Conservation (phyloP, 2,797 vertebrate genomes). For the Enteromius unitaeniatus region DNA sequence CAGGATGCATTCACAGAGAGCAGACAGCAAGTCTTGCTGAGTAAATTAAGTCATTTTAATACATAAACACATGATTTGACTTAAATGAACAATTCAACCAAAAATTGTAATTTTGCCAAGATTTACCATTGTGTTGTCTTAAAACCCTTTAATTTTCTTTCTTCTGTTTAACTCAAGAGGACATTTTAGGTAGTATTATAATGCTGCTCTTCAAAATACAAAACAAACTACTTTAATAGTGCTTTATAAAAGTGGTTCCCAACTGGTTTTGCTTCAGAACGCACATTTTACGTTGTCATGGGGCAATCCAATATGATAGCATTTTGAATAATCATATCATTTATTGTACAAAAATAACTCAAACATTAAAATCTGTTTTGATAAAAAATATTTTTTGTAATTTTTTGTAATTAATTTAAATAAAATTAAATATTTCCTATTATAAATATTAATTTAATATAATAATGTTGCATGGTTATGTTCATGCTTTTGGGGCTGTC, state of each 20-base stretch:
- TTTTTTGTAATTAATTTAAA: too few relatives aligned
- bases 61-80: background rate
- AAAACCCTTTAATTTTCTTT: background rate
- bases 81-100: background rate
- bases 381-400: too few relatives aligned
- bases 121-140: background rate
- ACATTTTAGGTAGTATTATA: background rate
- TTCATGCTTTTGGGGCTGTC: too few relatives aligned
- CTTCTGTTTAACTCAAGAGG: background rate
- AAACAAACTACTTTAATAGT: background rate
- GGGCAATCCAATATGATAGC: background rate
- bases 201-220: background rate
- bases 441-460: background rate
- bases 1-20: constrained; percentile 28
- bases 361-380: background rate
- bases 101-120: background rate
- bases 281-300: background rate
- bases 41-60: background rate
- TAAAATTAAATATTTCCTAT: too few relatives aligned
- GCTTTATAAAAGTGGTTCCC: background rate
- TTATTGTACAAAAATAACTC: background rate
- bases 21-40: constrained; percentile 3
- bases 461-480: too few relatives aligned
- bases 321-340: background rate
- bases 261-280: background rate